These are phyloP conservation scores for Notechis scutatus DNA, from an alignment of 2,113 vertebrate species.

Conservation along the genomic window DNA sequence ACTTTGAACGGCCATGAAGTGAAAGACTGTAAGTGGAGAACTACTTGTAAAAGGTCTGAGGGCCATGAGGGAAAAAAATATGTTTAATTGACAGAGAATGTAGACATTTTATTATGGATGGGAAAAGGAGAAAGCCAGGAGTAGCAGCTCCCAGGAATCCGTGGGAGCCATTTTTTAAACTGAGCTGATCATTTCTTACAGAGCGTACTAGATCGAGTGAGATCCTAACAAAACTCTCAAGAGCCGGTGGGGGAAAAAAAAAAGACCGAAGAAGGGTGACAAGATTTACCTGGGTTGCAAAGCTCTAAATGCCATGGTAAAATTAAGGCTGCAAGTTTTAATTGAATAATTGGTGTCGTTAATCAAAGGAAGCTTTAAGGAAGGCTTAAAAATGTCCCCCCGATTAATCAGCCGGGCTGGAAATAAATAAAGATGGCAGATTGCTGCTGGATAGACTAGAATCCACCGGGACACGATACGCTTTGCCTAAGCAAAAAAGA, in stretches of 20 bases:
- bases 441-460: not conserved
- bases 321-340: not conserved
- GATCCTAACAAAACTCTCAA: not conserved
- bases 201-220: not conserved
- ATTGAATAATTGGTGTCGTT: slow-evolving; percentile 13
- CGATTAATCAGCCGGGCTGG: not conserved
- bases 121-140: not conserved
- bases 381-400: not conserved
- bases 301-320: not conserved
- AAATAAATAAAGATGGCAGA: not conserved
- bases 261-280: not conserved
- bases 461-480: not conserved
- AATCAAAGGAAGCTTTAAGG: slow-evolving; percentile 1
- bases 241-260: not conserved
- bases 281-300: not conserved
- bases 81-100: not conserved
- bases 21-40: too few relatives aligned
- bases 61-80: not conserved
- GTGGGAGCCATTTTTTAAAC: not conserved
- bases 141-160: not conserved
- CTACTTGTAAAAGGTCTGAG: too few relatives aligned
- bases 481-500: not conserved
- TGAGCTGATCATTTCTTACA: not conserved
- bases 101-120: not conserved
- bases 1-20: too few relatives aligned